Evolutionary conservation across 35 echinoderm and acorn worm species (phyloP).

Genomic region (Chiridota heheva): DNA sequence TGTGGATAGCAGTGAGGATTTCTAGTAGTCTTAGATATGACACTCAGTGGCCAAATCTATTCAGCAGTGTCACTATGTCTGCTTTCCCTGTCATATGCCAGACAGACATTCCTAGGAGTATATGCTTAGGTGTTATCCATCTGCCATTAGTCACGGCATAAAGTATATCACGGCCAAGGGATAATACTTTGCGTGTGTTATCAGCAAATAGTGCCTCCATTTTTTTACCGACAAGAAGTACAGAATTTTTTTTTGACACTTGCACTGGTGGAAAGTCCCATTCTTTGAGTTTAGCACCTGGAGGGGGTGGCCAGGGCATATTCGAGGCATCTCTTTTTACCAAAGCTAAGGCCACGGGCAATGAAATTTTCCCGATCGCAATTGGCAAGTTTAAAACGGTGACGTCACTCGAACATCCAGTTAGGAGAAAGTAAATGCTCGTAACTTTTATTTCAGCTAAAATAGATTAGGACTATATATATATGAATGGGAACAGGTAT

Average conservation of each 20-base stretch:
- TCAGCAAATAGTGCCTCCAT: slow-evolving; percentile 32
- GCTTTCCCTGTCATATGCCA: slow-evolving; percentile 55
- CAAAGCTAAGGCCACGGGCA: too few species aligned
- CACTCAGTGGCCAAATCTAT: slow-evolving; percentile 46
- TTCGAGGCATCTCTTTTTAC: background rate
- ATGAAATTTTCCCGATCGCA: too few species aligned
- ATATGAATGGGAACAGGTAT: too few species aligned
- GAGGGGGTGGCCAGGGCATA: slow-evolving; percentile 22
- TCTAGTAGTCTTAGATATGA: slow-evolving; percentile 52
- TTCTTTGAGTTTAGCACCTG: slow-evolving; percentile 37
- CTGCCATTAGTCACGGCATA: slow-evolving; percentile 33
- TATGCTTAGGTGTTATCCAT: slow-evolving; percentile 43
- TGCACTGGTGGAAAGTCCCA: slow-evolving; percentile 56
- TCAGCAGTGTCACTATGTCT: slow-evolving; percentile 22
- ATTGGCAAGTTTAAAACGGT: too few species aligned
- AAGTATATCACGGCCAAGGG: slow-evolving; percentile 35
- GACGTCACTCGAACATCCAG: too few species aligned
- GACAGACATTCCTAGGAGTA: slow-evolving; percentile 41
- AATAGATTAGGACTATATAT: too few species aligned
- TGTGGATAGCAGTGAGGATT: slow-evolving; percentile 57
- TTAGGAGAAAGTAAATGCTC: too few species aligned
- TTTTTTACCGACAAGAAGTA: slow-evolving; percentile 44
- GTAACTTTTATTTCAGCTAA: too few species aligned
- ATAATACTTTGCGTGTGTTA: slow-evolving; percentile 28
- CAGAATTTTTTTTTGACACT: slow-evolving; percentile 9